Percentiles rank a stretch among this genome's conserved stretches.
phyloP scores from a whole-genome alignment of 2,888 invertebrate genomes.

The Vanessa cardui region DNA sequence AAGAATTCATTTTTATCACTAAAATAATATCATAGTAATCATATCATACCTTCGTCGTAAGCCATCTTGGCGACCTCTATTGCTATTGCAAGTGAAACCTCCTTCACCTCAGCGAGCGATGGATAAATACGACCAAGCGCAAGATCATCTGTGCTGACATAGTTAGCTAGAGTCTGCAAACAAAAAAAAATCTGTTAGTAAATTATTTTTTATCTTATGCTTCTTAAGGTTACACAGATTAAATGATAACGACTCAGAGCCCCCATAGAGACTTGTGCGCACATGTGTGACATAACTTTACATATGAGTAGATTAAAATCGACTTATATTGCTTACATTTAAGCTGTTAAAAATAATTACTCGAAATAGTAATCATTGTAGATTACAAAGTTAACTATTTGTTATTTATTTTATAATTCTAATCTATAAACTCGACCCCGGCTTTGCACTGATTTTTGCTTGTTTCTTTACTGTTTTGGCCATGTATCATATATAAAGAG shows the following conservation, averaged over 20 bases:
- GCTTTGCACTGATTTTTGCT: too few species aligned
- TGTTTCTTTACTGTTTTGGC: too few species aligned
- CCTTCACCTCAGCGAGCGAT: slow-evolving; percentile 90
- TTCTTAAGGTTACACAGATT: neutral
- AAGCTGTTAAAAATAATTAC: too few species aligned
- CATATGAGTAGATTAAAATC: too few species aligned
- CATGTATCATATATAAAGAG: too few species aligned
- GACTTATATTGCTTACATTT: too few species aligned
- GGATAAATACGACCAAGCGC: slow-evolving; percentile 96
- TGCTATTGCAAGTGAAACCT: slow-evolving; percentile 95
- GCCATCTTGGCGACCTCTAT: slow-evolving; percentile 93
- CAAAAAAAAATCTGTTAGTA: neutral
- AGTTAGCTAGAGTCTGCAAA: slow-evolving; percentile 89
- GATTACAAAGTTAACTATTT: too few species aligned
- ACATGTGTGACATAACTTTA: too few species aligned
- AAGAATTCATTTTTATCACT: neutral
- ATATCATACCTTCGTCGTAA: slow-evolving; percentile 89
- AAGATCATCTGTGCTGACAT: slow-evolving; percentile 92
- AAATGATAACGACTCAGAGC: neutral
- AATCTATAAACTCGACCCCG: too few species aligned
- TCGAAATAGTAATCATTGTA: too few species aligned
- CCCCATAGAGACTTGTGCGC: too few species aligned
- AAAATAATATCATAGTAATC: neutral
- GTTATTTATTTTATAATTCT: too few species aligned
- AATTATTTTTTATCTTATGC: neutral